These are phyloP conservation scores for Erithacus rubecula DNA, from an alignment of 2,797 vertebrate genomes.

Conservation along the genomic window DNA sequence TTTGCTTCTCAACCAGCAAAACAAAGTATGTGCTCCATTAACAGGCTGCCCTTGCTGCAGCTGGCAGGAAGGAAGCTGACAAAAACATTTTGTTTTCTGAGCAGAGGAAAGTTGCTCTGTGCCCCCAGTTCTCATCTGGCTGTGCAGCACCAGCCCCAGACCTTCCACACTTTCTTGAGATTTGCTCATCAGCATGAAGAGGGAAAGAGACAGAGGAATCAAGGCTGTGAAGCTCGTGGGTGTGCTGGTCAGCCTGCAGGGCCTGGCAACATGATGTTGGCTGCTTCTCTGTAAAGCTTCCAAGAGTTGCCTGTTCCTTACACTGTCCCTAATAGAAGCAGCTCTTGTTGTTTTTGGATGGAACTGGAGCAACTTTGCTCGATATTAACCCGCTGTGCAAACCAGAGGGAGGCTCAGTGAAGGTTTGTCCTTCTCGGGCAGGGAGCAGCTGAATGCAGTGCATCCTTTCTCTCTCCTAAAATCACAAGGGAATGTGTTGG, in stretches of 20 bases:
- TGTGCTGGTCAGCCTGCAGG: not conserved
- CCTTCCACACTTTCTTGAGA: not conserved
- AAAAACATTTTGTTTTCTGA: not conserved
- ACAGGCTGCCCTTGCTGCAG: not conserved
- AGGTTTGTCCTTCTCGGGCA: not conserved
- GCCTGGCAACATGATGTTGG: not conserved
- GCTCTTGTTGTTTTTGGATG: not conserved
- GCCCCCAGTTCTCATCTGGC: not conserved
- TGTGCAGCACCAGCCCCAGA: not conserved
- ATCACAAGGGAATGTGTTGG: not conserved
- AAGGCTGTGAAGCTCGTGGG: rapidly evolving
- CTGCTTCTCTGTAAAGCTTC: not conserved
- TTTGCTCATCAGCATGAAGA: not conserved
- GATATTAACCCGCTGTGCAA: not conserved
- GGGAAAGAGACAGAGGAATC: not conserved
- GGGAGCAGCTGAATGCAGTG: not conserved
- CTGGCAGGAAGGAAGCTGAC: slow-evolving; percentile 1
- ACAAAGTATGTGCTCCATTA: not conserved
- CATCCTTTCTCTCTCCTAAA: not conserved
- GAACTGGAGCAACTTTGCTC: not conserved
- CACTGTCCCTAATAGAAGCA: no score
- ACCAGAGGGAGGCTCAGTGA: not conserved
- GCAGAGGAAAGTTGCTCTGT: not conserved
- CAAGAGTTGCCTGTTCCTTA: not conserved
- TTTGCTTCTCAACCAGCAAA: slow-evolving; percentile 6